phyloP scores from a whole-genome alignment of 2,888 invertebrate species.

The Pelosia muscerda region DNA sequence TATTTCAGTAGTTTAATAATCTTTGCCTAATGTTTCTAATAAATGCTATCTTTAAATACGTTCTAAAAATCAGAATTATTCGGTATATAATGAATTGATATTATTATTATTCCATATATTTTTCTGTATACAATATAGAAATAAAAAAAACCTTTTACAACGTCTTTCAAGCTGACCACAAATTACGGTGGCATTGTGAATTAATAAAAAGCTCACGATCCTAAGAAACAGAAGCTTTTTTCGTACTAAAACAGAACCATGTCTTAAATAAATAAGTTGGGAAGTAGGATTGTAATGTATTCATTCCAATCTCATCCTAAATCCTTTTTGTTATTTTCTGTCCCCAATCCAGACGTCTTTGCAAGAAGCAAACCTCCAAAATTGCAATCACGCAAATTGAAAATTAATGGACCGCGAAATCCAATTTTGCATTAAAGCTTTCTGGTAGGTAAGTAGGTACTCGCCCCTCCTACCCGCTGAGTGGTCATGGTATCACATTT shows the following conservation, averaged over 20 bases:
- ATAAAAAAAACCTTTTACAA: not conserved
- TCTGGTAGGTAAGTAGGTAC: conserved; percentile 71
- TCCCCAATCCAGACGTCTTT: conserved; percentile 76
- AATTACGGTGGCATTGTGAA: conserved; percentile 12
- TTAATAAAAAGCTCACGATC: conserved; percentile 18
- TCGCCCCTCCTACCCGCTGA: conserved; percentile 59
- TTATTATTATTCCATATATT: too few relatives aligned
- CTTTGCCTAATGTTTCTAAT: not conserved
- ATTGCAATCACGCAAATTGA: conserved; percentile 86
- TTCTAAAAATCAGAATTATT: not conserved
- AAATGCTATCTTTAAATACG: not conserved
- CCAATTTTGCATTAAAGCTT: conserved; percentile 85
- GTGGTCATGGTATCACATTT: conserved; percentile 53
- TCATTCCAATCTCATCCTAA: conserved; percentile 75
- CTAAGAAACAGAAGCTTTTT: conserved; percentile 13
- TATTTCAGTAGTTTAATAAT: not conserved
- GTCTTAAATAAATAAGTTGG: conserved; percentile 45
- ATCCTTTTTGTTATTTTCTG: conserved; percentile 80
- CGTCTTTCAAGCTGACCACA: not conserved
- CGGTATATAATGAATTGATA: too few relatives aligned
- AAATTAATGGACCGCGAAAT: conserved; percentile 86
- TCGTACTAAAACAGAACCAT: conserved; percentile 28
- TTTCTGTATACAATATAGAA: not conserved
- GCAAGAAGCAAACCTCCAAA: conserved; percentile 83
- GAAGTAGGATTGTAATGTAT: conserved; percentile 66